These are phyloP conservation scores for Cydia strobilella DNA, from an alignment of 1,140 invertebrate species.

Conservation along the genomic window DNA sequence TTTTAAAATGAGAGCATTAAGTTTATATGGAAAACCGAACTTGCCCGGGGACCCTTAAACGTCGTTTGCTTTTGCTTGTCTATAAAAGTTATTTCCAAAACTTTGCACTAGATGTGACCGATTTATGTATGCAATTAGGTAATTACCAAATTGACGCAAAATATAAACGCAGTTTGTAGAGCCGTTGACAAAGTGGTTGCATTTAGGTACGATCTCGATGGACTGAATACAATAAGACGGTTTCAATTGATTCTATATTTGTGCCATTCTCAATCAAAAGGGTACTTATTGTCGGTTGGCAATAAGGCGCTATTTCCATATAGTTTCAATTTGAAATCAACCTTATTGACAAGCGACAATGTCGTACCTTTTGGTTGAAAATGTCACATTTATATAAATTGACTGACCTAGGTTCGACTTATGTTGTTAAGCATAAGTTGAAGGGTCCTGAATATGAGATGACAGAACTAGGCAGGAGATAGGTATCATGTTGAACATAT, in stretches of 20 bases:
- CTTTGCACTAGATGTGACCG: no score
- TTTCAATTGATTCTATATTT: conserved; percentile 19
- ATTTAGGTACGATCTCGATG: neutral
- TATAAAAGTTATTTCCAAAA: no score
- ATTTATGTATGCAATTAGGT: neutral
- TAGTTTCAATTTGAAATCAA: no score
- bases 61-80: no score
- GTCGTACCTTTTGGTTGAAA: no score
- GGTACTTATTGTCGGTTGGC: no score
- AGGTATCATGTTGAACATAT: neutral
- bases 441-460: neutral
- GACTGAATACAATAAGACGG: neutral
- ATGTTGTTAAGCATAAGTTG: neutral
- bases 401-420: neutral
- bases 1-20: no score
- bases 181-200: neutral
- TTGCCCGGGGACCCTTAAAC: no score
- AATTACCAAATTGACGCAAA: neutral
- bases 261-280: no score
- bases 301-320: no score
- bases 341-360: no score
- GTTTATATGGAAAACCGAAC: no score
- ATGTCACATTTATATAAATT: conserved; percentile 31
- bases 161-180: neutral
- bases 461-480: neutral